Percentiles rank a stretch among this genome's conserved stretches.
Conservation (phyloP, 2,113 vertebrate species). For the Shinisaurus crocodilurus region DNA sequence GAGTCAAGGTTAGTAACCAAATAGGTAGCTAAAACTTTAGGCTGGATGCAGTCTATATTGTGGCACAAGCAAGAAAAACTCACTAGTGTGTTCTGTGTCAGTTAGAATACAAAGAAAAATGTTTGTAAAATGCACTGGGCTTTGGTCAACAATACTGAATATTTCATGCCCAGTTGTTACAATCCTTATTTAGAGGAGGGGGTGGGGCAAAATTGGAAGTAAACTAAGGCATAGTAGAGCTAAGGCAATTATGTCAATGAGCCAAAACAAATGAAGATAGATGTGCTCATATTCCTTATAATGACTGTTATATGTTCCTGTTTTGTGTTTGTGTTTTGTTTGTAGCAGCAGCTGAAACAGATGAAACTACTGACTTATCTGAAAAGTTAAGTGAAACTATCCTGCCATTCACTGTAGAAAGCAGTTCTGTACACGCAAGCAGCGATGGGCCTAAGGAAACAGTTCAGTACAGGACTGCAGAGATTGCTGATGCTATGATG, state of each 20-base stretch:
- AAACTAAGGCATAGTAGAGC: neutral
- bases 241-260: neutral
- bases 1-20: neutral
- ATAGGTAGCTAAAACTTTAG: neutral
- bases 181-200: neutral
- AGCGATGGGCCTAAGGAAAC: constrained; percentile 14
- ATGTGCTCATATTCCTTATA: neutral
- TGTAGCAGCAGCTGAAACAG: constrained; percentile 36
- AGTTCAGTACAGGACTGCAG: constrained; percentile 79
- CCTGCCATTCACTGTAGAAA: neutral
- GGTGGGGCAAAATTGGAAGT: no score
- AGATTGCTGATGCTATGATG: constrained; percentile 85
- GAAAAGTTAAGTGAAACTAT: constrained; percentile 27
- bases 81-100: neutral
- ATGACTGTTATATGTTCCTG: neutral
- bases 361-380: constrained; percentile 15
- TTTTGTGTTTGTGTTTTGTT: neutral
- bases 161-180: neutral
- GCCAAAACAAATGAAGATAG: neutral
- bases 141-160: neutral
- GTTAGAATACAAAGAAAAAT: neutral
- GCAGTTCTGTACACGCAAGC: neutral
- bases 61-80: neutral
- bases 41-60: neutral
- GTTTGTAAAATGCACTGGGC: neutral